Conservation (phyloP, 2,113 vertebrate species). For the Brachypodius melanocephalos region DNA sequence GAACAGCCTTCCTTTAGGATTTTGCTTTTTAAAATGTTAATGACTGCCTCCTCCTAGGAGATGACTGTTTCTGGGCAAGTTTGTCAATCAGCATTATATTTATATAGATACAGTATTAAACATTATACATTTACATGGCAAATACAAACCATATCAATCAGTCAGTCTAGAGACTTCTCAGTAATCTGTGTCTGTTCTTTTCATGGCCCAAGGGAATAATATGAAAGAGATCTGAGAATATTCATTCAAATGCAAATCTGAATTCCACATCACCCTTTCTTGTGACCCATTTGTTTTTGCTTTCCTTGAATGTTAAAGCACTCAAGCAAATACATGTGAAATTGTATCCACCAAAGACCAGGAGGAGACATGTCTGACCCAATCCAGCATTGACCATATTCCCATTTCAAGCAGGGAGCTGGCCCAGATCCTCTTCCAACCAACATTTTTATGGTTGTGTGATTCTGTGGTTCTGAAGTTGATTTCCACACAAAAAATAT, state of each 20-base stretch:
- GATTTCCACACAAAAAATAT: not conserved
- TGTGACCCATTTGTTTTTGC: constrained; percentile 24
- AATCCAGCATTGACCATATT: not conserved
- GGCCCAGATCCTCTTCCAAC: not conserved
- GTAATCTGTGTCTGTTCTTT: constrained; percentile 7
- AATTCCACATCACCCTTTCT: constrained; percentile 35
- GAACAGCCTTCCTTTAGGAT: constrained; percentile 22
- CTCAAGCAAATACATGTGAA: not conserved
- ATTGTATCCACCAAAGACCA: not conserved
- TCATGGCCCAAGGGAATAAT: constrained; percentile 18
- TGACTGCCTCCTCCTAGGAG: constrained; percentile 30
- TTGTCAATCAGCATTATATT: constrained; percentile 61
- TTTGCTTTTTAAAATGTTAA: constrained; percentile 62
- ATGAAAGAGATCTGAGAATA: constrained; percentile 17
- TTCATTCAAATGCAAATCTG: constrained; percentile 59
- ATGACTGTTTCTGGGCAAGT: constrained; percentile 33
- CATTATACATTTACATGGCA: constrained; percentile 50
- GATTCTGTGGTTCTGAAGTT: not conserved
- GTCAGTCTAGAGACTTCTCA: not conserved
- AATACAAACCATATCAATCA: constrained; percentile 53
- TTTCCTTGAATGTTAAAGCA: not conserved
- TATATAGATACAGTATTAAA: constrained; percentile 52
- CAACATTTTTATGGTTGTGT: not conserved
- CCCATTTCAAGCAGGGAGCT: not conserved
- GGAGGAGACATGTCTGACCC: not conserved